Base-by-base conservation (phyloP, 2,888 invertebrate genomes). In the Pterostichus madidus region DNA sequence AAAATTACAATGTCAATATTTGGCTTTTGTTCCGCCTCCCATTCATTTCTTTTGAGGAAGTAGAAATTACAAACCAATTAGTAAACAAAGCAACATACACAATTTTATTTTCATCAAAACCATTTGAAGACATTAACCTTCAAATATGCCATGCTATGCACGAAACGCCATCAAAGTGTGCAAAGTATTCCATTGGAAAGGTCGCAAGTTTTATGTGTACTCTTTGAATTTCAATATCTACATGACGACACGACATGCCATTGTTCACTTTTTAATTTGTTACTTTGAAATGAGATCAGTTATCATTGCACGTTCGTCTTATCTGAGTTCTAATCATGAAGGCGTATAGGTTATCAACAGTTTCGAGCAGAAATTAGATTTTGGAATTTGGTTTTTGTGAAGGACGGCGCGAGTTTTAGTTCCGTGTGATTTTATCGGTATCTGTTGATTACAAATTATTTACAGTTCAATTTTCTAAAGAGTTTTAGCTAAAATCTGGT, bases 171-270 rank as follows among this genome's bases (percentile, higher is more conserved):
- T 32, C 64, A 32, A 64, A 64, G 64, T 13, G 32, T 61, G n/a
- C n/a, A 32, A 61, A 61, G 46, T 32, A 61, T 64, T 64, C 35
- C 31, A 64, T 35, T 64, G 32, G 35, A 64, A 64, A 64, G 64
- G 64, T 64, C 64, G 24, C 17, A 59, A 64, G n/a, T 64, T 49
- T 35, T 32, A 11, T 35, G 6, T n/a, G 7, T 35, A 39, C 64
- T 61, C 61, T 32, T 61, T 64, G 64, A 64, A 64, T 64, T 64
- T 64, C 32, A 64, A 64, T 64, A 31, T 35, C 11, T 31, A 64
- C 64, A 64, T 64, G 35, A 64, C 64, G 35, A 35, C 59, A 59
- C 8, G 11, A 17, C 24, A 11, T 24, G 11, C 64, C 13, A 64
- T 64, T 64, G 64, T 64, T 64, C 39, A n/a, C 49, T 11, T 11